Evolutionary conservation across 2,888 invertebrate species (phyloP).

Genomic region (Habrosyne pyritoides): DNA sequence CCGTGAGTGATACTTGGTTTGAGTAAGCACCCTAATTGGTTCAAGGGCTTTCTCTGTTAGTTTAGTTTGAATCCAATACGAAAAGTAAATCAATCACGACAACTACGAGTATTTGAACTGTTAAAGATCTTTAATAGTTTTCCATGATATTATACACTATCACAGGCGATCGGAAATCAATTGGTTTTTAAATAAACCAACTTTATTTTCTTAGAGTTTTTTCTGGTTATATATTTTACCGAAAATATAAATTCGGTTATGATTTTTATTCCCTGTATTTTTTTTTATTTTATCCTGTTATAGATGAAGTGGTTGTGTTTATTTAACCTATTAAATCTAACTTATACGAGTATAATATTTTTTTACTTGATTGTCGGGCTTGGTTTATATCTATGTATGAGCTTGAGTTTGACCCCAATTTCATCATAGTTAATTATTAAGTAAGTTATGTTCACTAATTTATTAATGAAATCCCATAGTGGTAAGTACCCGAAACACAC

Average conservation of each 20-base stretch:
- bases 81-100: constrained; percentile 57
- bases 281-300: background rate
- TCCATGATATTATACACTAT: background rate
- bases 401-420: too few species aligned
- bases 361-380: too few species aligned
- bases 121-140: background rate
- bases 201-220: background rate
- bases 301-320: background rate
- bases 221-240: background rate
- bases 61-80: constrained; percentile 52
- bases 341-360: too few species aligned
- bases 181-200: background rate
- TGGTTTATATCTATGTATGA: too few species aligned
- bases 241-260: background rate
- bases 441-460: too few species aligned
- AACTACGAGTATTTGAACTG: background rate
- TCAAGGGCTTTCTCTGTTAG: constrained; percentile 51
- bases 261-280: background rate
- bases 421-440: too few species aligned
- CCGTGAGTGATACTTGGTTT: background rate
- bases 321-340: too few species aligned
- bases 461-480: too few species aligned
- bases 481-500: too few species aligned
- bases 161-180: background rate
- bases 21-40: constrained; percentile 55